These are phyloP conservation scores for Odontamblyopus rebecca DNA, from an alignment of 2,797 vertebrate species.

Conservation along the genomic window DNA sequence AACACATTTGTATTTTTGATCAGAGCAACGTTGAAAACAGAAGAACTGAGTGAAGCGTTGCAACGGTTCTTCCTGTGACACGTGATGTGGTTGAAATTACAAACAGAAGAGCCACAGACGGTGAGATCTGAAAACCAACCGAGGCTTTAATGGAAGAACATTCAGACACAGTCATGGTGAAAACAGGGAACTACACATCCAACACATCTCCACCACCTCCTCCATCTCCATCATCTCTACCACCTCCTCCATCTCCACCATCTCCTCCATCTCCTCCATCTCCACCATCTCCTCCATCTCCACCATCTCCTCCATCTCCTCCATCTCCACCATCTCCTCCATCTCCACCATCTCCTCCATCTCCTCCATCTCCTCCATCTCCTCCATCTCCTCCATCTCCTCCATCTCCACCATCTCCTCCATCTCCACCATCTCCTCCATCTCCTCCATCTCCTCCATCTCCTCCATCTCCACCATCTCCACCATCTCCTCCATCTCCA, in stretches of 20 bases:
- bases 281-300: too few relatives aligned
- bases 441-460: not conserved
- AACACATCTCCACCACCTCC: not conserved
- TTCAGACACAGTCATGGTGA: not conserved
- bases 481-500: too few relatives aligned
- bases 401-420: not conserved
- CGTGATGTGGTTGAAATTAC: not conserved
- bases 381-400: not conserved
- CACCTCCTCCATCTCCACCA: not conserved
- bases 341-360: not conserved
- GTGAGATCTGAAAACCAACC: not conserved
- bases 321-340: not conserved
- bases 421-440: not conserved
- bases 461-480: too few relatives aligned
- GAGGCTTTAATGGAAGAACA: constrained; percentile 1
- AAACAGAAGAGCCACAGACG: not conserved
- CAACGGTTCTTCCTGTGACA: too few relatives aligned
- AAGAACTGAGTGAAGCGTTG: too few relatives aligned
- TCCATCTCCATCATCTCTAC: too few relatives aligned
- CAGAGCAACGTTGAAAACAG: too few relatives aligned
- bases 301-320: not conserved
- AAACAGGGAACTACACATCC: not conserved
- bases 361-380: not conserved
- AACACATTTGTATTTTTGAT: too few relatives aligned
- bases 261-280: not conserved